Evolutionary conservation across 2,113 vertebrate species (phyloP).

Genomic region (Hemiscyllium ocellatum): DNA sequence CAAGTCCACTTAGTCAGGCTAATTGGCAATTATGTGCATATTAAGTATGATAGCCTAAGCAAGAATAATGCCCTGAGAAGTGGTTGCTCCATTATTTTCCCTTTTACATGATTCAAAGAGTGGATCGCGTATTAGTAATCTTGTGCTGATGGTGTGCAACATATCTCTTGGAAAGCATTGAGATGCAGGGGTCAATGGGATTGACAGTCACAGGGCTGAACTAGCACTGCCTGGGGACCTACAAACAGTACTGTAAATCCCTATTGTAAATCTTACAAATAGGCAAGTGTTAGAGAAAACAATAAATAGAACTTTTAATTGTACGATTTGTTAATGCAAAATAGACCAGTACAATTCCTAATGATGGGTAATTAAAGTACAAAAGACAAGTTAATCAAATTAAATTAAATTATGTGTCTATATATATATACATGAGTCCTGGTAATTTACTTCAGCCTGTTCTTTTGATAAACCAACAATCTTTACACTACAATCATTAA

Average conservation of each 20-base stretch:
- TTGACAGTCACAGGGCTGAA: conserved; percentile 53
- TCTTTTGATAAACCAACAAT: neutral
- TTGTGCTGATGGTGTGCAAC: neutral
- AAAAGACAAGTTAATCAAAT: conserved; percentile 19
- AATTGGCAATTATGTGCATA: conserved; percentile 78
- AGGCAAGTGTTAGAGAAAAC: conserved; percentile 51
- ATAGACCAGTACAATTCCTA: neutral
- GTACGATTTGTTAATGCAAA: conserved; percentile 7
- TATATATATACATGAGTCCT: neutral
- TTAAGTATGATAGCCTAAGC: conserved; percentile 33
- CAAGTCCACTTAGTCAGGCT: conserved; percentile 70
- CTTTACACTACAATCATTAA: neutral
- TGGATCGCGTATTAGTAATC: neutral
- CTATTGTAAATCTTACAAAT: conserved; percentile 66
- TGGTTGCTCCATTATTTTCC: conserved; percentile 24
- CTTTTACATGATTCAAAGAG: conserved; percentile 33
- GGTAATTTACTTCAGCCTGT: neutral
- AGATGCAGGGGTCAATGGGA: conserved; percentile 47
- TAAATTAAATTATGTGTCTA: neutral
- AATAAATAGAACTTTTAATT: conserved; percentile 46
- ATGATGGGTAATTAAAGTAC: conserved; percentile 7
- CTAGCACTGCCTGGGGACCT: conserved; percentile 43
- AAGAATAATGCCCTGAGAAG: neutral
- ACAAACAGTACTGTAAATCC: conserved; percentile 52
- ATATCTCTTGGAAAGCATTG: neutral